Conservation (phyloP, 2,888 invertebrate species). For the Tetanocera ferruginea region DNA sequence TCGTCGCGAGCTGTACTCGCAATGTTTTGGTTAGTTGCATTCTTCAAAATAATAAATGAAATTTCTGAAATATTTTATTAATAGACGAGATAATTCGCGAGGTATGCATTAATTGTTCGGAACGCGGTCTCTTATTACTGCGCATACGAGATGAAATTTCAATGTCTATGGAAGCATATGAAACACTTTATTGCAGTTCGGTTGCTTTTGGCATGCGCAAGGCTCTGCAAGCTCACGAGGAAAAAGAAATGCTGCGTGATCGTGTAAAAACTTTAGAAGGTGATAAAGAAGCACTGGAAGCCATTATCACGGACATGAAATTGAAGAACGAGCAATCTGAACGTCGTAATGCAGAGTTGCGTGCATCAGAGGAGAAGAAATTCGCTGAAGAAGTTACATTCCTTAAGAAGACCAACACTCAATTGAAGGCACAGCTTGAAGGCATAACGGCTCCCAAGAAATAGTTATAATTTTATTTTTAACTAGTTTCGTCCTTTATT, state of each 20-base stretch:
- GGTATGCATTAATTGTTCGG: conserved; percentile 97
- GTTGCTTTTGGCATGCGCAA: conserved; percentile 98
- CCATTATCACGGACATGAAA: conserved; percentile 73
- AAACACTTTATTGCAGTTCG: conserved; percentile 96
- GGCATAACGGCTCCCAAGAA: conserved; percentile 96
- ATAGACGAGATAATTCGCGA: conserved; percentile 89
- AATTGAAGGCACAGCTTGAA: conserved; percentile 93
- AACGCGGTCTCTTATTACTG: conserved; percentile 91
- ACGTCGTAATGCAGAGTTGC: conserved; percentile 83
- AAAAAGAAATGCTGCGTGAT: conserved; percentile 84
- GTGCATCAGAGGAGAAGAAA: conserved; percentile 91
- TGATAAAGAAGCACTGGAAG: conserved; percentile 68
- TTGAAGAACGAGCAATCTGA: conserved; percentile 87
- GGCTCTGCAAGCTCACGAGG: conserved; percentile 83
- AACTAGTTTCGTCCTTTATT: background rate
- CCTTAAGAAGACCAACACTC: conserved; percentile 93
- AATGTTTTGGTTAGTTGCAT: conserved; percentile 86
- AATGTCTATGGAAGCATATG: conserved; percentile 97
- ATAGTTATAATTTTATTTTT: conserved; percentile 69
- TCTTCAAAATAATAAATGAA: too few species aligned
- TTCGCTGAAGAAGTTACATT: conserved; percentile 93
- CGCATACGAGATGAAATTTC: conserved; percentile 95
- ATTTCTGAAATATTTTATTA: background rate
- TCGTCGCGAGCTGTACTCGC: conserved; percentile 92
- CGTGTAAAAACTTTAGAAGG: conserved; percentile 79